Base-by-base conservation (phyloP, 2,113 vertebrate genomes). In the Nannospalax galili region DNA sequence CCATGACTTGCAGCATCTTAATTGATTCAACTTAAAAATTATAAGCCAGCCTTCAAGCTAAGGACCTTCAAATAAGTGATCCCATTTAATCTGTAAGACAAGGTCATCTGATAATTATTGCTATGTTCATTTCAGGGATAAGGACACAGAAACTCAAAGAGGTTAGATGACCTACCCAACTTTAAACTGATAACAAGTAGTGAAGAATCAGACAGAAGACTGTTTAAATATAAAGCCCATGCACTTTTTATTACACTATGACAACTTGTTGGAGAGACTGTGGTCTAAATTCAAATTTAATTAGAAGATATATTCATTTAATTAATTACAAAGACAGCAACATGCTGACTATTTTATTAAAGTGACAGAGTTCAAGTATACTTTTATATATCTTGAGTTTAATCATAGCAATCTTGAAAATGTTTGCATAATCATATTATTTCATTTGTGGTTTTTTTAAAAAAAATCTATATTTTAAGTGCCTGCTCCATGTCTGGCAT, bases 321-420 rank as follows among this genome's bases (percentile, higher is more conserved):
- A 90, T 96, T 97, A 96, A 92, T 97, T 96, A 88, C 92, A 65
- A 95, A 79, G 45, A 84, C n/a, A 91, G 60, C 65, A 96, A 82
- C 89, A 93, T 80, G 65, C 70, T 95, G 72, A 81, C 26, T 96
- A 62, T 92, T 95, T 97, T 96, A 95, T 95, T 96, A 96, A 95
- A 45, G 88, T 96, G 85, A 80, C n/a, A 79, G 3, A 84, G 89
- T 94, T 97, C 88, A 96, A 81, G 28, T 93, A 35, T 90, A 69
- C 52, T 69, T 88, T 45, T 52, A 58, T 67, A 80, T 80, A 79
- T 72, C 32, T 89, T 20, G 30, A 82, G 30, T 72, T 40, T 81
- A 87, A 92, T 82, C 42, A 60, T 19, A 92, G 35, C 12, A 92
- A 77, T 92, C 30, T 84, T 91, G 20, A 80, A 96, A 89, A 93